Percentiles rank a stretch among this genome's conserved stretches.
phyloP scores from a whole-genome alignment of 2,113 vertebrate genomes.

The Ochotona curzoniae region DNA sequence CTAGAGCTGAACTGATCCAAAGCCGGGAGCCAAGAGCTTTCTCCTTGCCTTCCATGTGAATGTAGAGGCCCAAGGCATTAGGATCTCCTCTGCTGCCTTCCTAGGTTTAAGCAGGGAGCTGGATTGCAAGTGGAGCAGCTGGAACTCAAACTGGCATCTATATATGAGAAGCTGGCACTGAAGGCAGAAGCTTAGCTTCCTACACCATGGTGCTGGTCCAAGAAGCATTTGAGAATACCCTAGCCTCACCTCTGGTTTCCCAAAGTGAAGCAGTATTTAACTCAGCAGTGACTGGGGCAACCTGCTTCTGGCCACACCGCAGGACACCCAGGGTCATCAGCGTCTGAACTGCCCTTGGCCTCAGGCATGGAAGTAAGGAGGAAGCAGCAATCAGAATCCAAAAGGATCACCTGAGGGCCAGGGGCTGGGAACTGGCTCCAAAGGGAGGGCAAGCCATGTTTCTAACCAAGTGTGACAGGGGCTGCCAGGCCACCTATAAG shows the following conservation, averaged over 20 bases:
- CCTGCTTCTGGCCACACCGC: fast-evolving
- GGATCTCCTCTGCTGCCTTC: too few species aligned
- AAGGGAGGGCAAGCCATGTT: background rate
- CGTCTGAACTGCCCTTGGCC: background rate
- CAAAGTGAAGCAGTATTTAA: background rate
- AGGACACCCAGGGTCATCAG: background rate
- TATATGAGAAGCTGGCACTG: too few species aligned
- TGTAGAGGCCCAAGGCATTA: too few species aligned
- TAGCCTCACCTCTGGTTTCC: background rate
- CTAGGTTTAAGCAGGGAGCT: too few species aligned
- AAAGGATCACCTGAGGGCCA: background rate
- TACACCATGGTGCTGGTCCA: too few species aligned
- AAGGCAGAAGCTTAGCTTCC: too few species aligned
- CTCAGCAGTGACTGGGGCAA: background rate
- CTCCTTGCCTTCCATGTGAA: too few species aligned
- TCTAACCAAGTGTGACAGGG: background rate
- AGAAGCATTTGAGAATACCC: conserved; percentile 43
- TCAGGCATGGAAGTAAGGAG: background rate
- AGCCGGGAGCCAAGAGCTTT: too few species aligned
- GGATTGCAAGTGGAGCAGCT: too few species aligned
- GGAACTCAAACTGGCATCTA: too few species aligned
- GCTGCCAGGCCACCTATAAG: background rate
- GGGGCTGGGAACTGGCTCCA: background rate
- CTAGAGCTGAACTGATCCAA: too few species aligned
- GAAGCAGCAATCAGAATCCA: background rate